A percentile compares a stretch with the other conserved stretches of the same genome.
Conservation (phyloP, 2,113 vertebrate species). For the Leucosticte australis region DNA sequence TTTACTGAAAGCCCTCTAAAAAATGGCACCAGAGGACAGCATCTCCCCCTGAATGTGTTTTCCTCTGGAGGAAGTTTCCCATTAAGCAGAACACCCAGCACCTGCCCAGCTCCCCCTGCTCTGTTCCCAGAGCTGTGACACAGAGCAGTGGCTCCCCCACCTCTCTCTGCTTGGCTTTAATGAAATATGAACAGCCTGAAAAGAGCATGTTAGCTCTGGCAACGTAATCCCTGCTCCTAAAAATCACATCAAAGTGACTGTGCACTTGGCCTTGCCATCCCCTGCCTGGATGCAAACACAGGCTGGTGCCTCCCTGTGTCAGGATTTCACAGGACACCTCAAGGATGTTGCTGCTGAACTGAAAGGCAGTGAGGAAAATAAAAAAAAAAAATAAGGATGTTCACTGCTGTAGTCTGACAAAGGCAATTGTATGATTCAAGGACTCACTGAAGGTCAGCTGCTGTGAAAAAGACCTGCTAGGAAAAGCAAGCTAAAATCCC, state of each 20-base stretch:
- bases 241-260: background rate
- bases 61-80: background rate
- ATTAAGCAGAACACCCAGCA: background rate
- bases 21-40: background rate
- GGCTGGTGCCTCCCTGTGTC: background rate
- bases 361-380: background rate
- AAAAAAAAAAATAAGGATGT: background rate
- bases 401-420: background rate
- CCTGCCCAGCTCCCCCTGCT: background rate
- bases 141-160: background rate
- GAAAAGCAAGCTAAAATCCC: background rate
- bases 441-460: background rate
- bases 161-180: background rate
- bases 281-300: background rate
- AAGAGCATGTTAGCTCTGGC: background rate
- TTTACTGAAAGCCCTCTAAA: background rate
- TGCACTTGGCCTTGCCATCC: background rate
- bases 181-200: background rate
- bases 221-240: background rate
- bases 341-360: background rate
- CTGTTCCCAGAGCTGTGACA: background rate
- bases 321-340: background rate
- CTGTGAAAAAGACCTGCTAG: background rate
- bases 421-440: background rate
- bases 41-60: background rate